A percentile compares a stretch with the other conserved stretches of the same genome.
Evolutionary conservation across 2,113 vertebrate genomes (phyloP).

Genomic region (Phyllostomus discolor): DNA sequence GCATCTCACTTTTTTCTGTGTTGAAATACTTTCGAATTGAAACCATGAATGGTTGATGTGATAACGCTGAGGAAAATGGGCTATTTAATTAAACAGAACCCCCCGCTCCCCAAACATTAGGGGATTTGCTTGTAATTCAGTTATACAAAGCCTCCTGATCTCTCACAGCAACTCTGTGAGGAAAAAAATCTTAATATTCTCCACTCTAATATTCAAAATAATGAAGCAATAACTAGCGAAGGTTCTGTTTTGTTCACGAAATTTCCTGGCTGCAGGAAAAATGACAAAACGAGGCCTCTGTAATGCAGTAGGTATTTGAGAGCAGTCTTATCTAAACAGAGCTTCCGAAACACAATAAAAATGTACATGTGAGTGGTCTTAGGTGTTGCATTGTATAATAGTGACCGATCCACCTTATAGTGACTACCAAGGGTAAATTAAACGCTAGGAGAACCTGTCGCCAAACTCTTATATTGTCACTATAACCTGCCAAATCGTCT

Average conservation of each 20-base stretch:
- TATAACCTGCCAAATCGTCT: background rate
- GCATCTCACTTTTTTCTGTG: slow-evolving; percentile 2
- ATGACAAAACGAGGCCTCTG: background rate
- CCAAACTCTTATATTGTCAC: background rate
- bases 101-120: slow-evolving; percentile 34
- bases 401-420: background rate
- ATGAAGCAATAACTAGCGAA: background rate
- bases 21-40: slow-evolving; percentile 27
- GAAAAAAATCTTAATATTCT: slow-evolving; percentile 19
- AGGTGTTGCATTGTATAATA: too few species aligned
- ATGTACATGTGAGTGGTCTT: background rate
- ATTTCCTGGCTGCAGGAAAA: background rate
- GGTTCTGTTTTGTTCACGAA: background rate
- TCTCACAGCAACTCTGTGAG: background rate
- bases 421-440: background rate
- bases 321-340: background rate
- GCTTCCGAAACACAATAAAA: background rate
- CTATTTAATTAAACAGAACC: slow-evolving; percentile 64
- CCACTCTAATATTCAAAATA: slow-evolving; percentile 20
- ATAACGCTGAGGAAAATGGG: slow-evolving; percentile 38
- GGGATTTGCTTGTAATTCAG: slow-evolving; percentile 55
- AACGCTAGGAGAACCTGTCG: background rate
- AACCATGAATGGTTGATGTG: slow-evolving; percentile 18
- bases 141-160: slow-evolving; percentile 41
- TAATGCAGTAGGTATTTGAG: background rate